phyloP scores from a whole-genome alignment of 2,113 vertebrate species.

The Climacteris rufus region DNA sequence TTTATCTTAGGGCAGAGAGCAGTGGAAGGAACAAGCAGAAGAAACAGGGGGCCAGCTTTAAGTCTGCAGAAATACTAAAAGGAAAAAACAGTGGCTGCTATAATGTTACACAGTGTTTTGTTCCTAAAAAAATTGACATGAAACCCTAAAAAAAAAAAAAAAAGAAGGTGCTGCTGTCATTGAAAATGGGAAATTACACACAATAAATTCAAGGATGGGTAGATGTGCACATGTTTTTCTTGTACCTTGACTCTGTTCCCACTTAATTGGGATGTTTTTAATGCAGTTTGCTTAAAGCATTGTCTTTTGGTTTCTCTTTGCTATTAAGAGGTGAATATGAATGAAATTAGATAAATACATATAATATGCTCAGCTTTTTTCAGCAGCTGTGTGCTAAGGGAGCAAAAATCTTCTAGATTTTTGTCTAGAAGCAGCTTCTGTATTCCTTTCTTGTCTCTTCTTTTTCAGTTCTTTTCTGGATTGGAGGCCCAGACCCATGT shows the following conservation, averaged over 20 bases:
- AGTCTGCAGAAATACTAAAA: not conserved
- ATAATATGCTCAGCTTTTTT: no score
- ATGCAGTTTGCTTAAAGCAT: not conserved
- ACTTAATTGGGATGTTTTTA: not conserved
- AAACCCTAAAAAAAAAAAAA: not conserved
- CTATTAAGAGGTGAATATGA: not conserved
- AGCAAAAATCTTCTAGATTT: no score
- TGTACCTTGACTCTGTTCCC: not conserved
- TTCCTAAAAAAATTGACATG: not conserved
- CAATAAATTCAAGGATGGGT: not conserved
- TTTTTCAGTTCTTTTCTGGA: not conserved
- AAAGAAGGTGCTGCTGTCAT: not conserved
- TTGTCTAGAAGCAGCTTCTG: not conserved
- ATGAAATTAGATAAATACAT: not conserved
- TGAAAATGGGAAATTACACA: not conserved
- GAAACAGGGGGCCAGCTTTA: not conserved
- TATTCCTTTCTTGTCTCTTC: not conserved
- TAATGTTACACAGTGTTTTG: not conserved
- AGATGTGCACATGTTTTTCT: accelerated
- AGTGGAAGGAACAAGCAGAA: not conserved
- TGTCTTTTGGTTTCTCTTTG: not conserved
- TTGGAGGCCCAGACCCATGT: not conserved
- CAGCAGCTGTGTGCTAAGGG: not conserved
- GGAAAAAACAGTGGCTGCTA: not conserved
- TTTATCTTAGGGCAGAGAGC: not conserved